Conservation (phyloP, 2,113 vertebrate species). For the Heliornis fulica region DNA sequence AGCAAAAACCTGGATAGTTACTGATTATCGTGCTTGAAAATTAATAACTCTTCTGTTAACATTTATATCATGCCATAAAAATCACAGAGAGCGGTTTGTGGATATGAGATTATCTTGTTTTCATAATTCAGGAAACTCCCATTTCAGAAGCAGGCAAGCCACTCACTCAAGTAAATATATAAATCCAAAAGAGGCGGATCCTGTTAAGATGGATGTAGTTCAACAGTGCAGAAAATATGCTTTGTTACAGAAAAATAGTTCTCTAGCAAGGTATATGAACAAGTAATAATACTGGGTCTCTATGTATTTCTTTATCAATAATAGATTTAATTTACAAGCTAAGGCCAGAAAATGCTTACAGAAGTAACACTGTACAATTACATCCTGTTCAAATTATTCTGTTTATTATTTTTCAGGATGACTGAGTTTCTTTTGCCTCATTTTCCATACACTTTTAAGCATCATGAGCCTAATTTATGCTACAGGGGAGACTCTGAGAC, state of each 20-base stretch:
- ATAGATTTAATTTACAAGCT: neutral
- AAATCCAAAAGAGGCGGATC: neutral
- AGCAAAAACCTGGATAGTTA: neutral
- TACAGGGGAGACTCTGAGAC: neutral
- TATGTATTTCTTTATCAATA: neutral
- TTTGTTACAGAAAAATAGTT: conserved; percentile 7
- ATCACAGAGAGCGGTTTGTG: neutral
- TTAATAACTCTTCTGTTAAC: neutral
- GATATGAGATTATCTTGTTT: neutral
- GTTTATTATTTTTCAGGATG: neutral
- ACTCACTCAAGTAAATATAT: neutral
- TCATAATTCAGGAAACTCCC: neutral
- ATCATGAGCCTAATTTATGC: neutral
- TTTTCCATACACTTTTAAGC: neutral
- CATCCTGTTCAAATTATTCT: neutral
- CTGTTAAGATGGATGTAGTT: neutral
- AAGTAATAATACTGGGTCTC: neutral
- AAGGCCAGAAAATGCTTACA: neutral
- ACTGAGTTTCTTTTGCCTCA: neutral
- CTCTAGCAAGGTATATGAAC: neutral
- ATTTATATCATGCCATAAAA: neutral
- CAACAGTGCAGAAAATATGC: conserved; percentile 24
- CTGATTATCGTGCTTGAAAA: neutral
- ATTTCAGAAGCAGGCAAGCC: neutral
- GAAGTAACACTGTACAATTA: neutral